phyloP scores from a whole-genome alignment of 2,888 invertebrate species.

The Cosmia trapezina region DNA sequence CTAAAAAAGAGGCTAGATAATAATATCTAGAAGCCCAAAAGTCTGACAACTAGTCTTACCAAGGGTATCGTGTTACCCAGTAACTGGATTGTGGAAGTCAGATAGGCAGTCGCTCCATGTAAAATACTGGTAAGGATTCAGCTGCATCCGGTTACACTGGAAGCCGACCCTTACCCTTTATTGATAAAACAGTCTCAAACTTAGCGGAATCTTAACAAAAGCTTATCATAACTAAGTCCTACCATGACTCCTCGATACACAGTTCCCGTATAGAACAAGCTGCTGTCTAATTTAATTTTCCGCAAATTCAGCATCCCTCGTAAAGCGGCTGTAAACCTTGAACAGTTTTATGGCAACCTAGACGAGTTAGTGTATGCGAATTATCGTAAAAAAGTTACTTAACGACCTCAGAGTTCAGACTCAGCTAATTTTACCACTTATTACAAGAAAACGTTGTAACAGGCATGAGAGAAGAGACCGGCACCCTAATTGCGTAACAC shows the following conservation, averaged over 20 bases:
- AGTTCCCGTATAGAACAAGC: slow-evolving; percentile 29
- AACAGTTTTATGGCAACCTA: slow-evolving; percentile 50
- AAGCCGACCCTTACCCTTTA: no score
- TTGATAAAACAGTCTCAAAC: background rate
- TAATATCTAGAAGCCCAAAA: background rate
- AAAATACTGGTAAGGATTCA: background rate
- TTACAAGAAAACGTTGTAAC: slow-evolving; percentile 32
- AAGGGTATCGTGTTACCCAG: background rate
- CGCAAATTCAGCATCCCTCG: slow-evolving; percentile 57
- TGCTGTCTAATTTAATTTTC: slow-evolving; percentile 54
- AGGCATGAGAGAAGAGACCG: background rate
- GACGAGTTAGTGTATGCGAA: slow-evolving; percentile 55
- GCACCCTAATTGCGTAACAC: no score
- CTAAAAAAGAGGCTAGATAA: background rate
- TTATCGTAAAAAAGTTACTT: slow-evolving; percentile 65
- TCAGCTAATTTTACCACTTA: slow-evolving; percentile 44
- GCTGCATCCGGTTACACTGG: background rate
- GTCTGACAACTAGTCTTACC: no score
- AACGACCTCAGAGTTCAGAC: slow-evolving; percentile 45
- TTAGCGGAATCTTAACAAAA: background rate
- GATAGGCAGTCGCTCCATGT: no score
- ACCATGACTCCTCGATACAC: slow-evolving; percentile 7
- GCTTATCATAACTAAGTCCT: background rate
- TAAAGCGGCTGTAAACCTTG: slow-evolving; percentile 60
- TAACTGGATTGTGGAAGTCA: background rate